Evolutionary conservation across 2,797 vertebrate species (phyloP).

Genomic region (Hipposideros larvatus): DNA sequence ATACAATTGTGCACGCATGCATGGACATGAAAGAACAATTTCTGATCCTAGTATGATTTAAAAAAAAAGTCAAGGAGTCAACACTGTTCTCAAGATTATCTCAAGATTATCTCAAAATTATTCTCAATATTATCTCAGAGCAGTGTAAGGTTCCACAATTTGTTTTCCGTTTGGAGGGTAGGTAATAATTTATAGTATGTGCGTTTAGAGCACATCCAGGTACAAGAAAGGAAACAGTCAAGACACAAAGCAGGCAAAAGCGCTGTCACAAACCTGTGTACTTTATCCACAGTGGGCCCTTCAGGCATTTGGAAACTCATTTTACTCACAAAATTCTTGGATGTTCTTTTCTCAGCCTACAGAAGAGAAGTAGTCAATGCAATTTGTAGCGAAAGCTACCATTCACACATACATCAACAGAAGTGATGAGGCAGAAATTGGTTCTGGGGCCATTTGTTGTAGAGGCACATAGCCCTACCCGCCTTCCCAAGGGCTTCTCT

Average conservation of each 20-base stretch:
- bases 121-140: neutral
- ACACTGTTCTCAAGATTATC: too few species aligned
- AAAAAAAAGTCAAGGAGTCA: neutral
- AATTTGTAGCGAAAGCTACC: slow-evolving; percentile 7
- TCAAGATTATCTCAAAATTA: too few species aligned
- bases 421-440: neutral
- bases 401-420: neutral
- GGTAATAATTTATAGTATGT: neutral
- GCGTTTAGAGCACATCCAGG: neutral
- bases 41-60: neutral
- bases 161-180: neutral
- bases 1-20: neutral
- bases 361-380: neutral
- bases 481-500: neutral
- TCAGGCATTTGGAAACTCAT: slow-evolving; percentile 16
- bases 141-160: neutral
- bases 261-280: neutral
- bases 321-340: slow-evolving; percentile 40
- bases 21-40: neutral
- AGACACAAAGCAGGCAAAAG: neutral
- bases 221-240: neutral
- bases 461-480: neutral
- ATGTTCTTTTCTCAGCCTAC: slow-evolving; percentile 4
- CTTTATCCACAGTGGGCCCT: neutral
- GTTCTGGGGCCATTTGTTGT: neutral